Base-by-base conservation (phyloP, 2,797 vertebrate species). In the Pogonophryne albipinna region DNA sequence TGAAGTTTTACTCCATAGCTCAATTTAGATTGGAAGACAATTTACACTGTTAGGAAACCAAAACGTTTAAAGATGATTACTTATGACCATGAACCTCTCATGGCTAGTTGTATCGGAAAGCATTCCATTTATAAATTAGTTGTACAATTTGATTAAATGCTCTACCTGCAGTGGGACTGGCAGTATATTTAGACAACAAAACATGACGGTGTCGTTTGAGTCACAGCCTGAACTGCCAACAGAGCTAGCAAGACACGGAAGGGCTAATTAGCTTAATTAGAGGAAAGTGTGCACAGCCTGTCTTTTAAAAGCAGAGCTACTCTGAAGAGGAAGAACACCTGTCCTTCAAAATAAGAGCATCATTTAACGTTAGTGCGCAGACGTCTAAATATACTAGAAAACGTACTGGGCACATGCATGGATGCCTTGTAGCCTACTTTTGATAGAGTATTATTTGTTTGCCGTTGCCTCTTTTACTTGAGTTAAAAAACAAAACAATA, bases 131-230 rank as follows among this genome's bases (percentile, higher is more conserved):
- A 8, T 1, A 55, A 44, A 46, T 7, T 0, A 58, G 8, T 10
- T 51, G 0, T 34, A 51, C 2, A 38, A 1, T 2, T 6, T 0
- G 10, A 1, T 49, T 49, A 4, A 9, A 15, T 7, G 7, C 5
- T 4, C 0, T 90, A 91, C 94, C 94, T 94, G 91, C 65, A 94
- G 71, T 0, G 89, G 63, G 6, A 1, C 72, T 10, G 90, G 80
- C 19, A 94, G 74, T 2, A 68, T 11, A 49, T 82, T 82, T 1
- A 92, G 74, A 87, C 92, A 94, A 20, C 91, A 85, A 61, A 92
- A 91, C 94, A 94, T 94, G 5, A 0, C 11, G 15, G 2, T 0
- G 6, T 3, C 3, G 0, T 51, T 34, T 0, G 9, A 16, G 2
- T 50, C 7, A 6, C 23, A 38, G 16, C 0, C 3, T 19, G 15